phyloP scores from a whole-genome alignment of 1,140 invertebrate species.

The Plectrocnemia conspersa region DNA sequence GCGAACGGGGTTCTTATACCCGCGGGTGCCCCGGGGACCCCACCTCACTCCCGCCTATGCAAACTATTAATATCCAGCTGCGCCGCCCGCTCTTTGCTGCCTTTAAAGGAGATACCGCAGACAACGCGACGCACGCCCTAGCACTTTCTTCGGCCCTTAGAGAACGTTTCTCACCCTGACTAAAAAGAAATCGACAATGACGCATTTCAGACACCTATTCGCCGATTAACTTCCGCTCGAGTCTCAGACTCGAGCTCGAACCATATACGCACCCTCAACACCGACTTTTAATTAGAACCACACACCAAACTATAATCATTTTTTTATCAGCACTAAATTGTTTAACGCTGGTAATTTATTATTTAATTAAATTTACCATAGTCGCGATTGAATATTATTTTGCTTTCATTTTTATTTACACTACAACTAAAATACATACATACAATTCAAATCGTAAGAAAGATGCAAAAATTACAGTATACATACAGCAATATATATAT shows the following conservation, averaged over 20 bases:
- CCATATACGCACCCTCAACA: neutral
- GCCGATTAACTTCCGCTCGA: neutral
- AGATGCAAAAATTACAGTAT: too few relatives aligned
- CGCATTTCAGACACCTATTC: neutral
- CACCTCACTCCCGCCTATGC: slow-evolving; percentile 33
- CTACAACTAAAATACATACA: too few relatives aligned
- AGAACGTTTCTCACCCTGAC: too few relatives aligned
- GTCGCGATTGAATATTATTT: too few relatives aligned
- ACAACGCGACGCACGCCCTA: slow-evolving; percentile 9
- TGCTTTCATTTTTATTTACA: too few relatives aligned
- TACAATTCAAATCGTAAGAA: too few relatives aligned
- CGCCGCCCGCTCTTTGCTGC: slow-evolving; percentile 29
- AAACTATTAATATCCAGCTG: slow-evolving; percentile 29
- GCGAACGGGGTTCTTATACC: slow-evolving; percentile 43
- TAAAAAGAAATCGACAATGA: neutral
- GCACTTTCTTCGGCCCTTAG: slow-evolving; percentile 20
- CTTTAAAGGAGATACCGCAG: slow-evolving; percentile 34
- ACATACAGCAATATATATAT: too few relatives aligned
- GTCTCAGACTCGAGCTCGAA: neutral
- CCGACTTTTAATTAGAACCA: neutral
- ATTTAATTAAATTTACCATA: too few relatives aligned
- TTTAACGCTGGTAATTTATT: too few relatives aligned
- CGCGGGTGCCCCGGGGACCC: slow-evolving; percentile 38
- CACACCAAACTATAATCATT: neutral
- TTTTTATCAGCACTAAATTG: too few relatives aligned